Conservation (phyloP, 1,140 invertebrate species). For the Ceratina calcarata region DNA sequence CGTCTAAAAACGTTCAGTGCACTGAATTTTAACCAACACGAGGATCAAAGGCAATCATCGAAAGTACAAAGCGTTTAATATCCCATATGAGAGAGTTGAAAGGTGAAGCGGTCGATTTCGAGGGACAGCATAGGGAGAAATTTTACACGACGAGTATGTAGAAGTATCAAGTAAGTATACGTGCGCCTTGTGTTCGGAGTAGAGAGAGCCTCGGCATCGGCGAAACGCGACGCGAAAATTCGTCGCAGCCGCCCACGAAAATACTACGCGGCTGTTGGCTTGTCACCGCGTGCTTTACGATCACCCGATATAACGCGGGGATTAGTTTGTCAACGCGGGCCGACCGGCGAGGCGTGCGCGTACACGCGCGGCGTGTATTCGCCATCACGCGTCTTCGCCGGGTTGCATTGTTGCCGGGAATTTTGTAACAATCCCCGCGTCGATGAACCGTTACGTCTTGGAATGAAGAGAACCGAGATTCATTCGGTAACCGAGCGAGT, state of each 20-base stretch:
- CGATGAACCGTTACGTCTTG: background rate
- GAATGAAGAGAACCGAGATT: no score
- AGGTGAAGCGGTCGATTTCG: background rate
- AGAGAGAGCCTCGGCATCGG: background rate
- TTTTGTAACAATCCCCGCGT: constrained; percentile 14
- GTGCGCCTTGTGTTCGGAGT: constrained; percentile 2
- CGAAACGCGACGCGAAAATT: constrained; percentile 56
- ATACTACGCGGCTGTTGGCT: constrained; percentile 66
- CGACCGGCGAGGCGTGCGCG: constrained; percentile 48
- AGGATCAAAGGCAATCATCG: background rate
- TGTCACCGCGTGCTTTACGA: constrained; percentile 75
- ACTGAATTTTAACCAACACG: background rate
- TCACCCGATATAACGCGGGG: constrained; percentile 72
- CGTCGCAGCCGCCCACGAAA: constrained; percentile 74
- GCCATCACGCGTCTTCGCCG: constrained; percentile 29
- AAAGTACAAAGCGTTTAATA: constrained; percentile 4
- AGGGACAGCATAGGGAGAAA: background rate
- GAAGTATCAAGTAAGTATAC: background rate
- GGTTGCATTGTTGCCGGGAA: constrained; percentile 14
- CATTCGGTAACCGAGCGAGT: background rate
- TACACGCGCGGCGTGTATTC: constrained; percentile 45
- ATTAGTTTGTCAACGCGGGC: constrained; percentile 79
- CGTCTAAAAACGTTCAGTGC: no score
- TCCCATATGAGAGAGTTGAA: background rate
- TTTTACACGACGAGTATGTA: background rate